A percentile compares a stretch with the other conserved stretches of the same genome.
phyloP scores from a whole-genome alignment of 92 coral and sea anemone genomes.

The Heliopora coerulea region DNA sequence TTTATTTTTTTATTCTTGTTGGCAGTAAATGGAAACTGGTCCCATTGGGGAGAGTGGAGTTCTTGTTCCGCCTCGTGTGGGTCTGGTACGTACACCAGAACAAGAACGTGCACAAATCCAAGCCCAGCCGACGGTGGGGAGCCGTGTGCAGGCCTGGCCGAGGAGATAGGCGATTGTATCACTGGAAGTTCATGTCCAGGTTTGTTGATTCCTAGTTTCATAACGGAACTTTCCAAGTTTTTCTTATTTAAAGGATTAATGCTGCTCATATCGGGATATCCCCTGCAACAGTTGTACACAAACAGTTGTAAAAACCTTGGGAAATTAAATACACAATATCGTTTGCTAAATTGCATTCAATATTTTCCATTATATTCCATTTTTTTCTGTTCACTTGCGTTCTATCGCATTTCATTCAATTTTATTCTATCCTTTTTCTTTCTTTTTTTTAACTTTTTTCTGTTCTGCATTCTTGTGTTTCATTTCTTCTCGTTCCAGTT shows the following conservation, averaged over 20 bases:
- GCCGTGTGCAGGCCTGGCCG: background rate
- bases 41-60: conserved; percentile 4
- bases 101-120: conserved; percentile 10
- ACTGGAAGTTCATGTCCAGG: conserved; percentile 14
- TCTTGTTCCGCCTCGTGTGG: conserved; percentile 24
- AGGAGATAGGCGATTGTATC: background rate
- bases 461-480: too few relatives aligned
- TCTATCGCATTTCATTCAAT: too few relatives aligned
- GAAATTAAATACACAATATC: too few relatives aligned
- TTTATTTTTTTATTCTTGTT: background rate
- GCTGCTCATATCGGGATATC: background rate
- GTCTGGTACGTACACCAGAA: background rate
- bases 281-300: too few relatives aligned
- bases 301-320: too few relatives aligned
- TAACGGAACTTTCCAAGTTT: background rate
- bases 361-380: too few relatives aligned
- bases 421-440: too few relatives aligned
- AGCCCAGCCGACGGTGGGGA: conserved; percentile 8
- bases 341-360: too few relatives aligned
- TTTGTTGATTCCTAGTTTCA: background rate
- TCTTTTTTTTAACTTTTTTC: too few relatives aligned
- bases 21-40: conserved; percentile 15
- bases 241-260: background rate
- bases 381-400: too few relatives aligned
- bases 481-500: too few relatives aligned